These are phyloP conservation scores for Eledona agricola DNA, from an alignment of 2,888 invertebrate species.

Conservation along the genomic window DNA sequence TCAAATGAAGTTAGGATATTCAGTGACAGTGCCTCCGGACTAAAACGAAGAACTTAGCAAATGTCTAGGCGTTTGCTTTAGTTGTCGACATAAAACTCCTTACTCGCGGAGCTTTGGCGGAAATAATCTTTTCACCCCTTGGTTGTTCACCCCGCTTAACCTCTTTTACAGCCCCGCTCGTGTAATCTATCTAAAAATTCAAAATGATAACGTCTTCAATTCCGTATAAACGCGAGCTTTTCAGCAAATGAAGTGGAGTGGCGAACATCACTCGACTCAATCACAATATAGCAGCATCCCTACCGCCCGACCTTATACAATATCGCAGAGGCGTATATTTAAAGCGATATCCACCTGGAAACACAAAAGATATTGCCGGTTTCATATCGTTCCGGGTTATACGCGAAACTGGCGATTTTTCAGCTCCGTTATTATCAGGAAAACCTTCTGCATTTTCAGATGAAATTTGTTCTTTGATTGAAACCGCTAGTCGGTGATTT, in stretches of 20 bases:
- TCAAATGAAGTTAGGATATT: too few species aligned
- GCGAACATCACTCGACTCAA: constrained; percentile 5
- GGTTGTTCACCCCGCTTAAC: neutral
- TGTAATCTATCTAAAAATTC: constrained; percentile 1
- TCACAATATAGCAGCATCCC: too few species aligned
- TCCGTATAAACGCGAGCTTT: constrained; percentile 9
- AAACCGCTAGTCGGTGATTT: constrained; percentile 24
- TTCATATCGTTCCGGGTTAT: constrained; percentile 10
- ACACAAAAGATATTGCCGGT: constrained; percentile 10
- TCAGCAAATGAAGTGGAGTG: constrained; percentile 7
- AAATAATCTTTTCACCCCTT: too few species aligned
- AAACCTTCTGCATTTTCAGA: constrained; percentile 12
- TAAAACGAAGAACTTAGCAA: too few species aligned
- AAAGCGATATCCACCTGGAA: constrained; percentile 6
- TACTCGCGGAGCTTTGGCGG: too few species aligned
- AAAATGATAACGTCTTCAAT: constrained; percentile 13
- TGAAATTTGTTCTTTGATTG: constrained; percentile 19
- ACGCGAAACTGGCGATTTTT: constrained; percentile 4
- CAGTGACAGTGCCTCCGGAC: too few species aligned
- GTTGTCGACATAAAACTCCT: too few species aligned
- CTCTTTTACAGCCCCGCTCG: neutral
- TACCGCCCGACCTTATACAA: constrained; percentile 3
- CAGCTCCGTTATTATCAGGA: constrained; percentile 23
- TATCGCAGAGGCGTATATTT: neutral
- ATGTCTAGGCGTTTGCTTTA: too few species aligned